Evolutionary conservation across 2,797 vertebrate genomes (phyloP).

Genomic region (Harpagifer antarcticus): DNA sequence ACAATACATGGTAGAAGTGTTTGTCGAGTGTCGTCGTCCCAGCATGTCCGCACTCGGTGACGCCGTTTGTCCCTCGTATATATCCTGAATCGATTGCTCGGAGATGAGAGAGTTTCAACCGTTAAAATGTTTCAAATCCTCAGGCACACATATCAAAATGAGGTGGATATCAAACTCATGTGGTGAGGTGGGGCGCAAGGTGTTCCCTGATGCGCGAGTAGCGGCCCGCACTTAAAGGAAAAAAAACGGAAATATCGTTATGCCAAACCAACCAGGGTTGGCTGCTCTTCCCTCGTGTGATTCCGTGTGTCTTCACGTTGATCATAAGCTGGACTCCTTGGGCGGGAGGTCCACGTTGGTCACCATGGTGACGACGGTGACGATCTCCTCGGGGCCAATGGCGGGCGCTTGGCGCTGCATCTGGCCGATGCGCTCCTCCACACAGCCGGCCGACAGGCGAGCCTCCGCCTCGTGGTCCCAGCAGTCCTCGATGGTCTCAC

Average conservation of each 20-base stretch:
- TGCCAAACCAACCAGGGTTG: constrained; percentile 78
- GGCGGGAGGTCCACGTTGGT: constrained; percentile 98
- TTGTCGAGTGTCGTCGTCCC: constrained; percentile 41
- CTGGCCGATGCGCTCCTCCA: constrained; percentile 95
- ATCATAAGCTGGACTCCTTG: constrained; percentile 99
- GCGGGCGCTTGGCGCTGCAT: constrained; percentile 95
- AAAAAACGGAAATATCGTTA: not conserved
- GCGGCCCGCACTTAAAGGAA: constrained; percentile 71
- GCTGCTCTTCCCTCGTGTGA: constrained; percentile 47
- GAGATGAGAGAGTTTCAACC: constrained; percentile 32
- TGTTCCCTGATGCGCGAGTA: constrained; percentile 77
- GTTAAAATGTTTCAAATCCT: constrained; percentile 60
- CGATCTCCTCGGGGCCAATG: constrained; percentile 95
- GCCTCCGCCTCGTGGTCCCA: constrained; percentile 99
- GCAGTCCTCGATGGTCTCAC: constrained; percentile 98
- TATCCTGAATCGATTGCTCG: constrained; percentile 63
- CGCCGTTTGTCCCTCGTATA: not conserved
- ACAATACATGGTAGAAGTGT: constrained; percentile 72
- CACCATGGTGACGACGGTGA: constrained; percentile 98
- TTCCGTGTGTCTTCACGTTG: constrained; percentile 36
- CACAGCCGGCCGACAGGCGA: constrained; percentile 95
- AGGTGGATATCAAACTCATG: constrained; percentile 67
- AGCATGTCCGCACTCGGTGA: constrained; percentile 32
- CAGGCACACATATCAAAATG: constrained; percentile 72
- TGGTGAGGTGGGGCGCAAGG: constrained; percentile 68